A percentile compares a stretch with the other conserved stretches of the same genome.
Evolutionary conservation across 2,888 invertebrate genomes (phyloP).

Genomic region (Eilema caniola): DNA sequence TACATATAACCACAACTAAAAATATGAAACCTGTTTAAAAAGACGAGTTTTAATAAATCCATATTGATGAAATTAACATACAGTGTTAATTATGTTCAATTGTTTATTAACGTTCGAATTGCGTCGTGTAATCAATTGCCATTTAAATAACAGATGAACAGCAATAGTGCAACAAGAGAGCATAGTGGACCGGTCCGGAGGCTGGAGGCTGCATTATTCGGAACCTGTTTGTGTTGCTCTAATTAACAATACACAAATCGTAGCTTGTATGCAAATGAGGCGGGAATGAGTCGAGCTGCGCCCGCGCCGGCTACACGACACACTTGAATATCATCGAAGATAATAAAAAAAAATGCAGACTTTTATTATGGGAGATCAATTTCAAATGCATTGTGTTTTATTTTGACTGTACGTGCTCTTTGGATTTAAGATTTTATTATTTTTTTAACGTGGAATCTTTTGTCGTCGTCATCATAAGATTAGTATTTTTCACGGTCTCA

Average conservation of each 20-base stretch:
- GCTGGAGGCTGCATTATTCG: conserved; percentile 70
- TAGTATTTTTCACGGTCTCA: too few species aligned
- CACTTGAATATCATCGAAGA: conserved; percentile 59
- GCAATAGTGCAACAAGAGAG: conserved; percentile 81
- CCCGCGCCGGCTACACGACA: conserved; percentile 41
- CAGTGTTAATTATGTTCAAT: conserved; percentile 81
- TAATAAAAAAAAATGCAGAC: conserved; percentile 57
- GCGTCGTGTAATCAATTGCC: conserved; percentile 77
- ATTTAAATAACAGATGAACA: conserved; percentile 85
- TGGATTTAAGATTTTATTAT: not conserved
- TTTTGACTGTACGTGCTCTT: conserved; percentile 21
- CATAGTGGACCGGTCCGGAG: conserved; percentile 64
- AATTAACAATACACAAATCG: conserved; percentile 87
- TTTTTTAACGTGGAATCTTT: too few species aligned
- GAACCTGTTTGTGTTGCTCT: conserved; percentile 84
- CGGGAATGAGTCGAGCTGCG: conserved; percentile 55
- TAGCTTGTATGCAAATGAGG: conserved; percentile 85
- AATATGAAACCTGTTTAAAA: conserved; percentile 33
- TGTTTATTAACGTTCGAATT: conserved; percentile 72
- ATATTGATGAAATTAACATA: conserved; percentile 77
- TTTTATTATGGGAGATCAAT: conserved; percentile 62
- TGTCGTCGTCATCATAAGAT: too few species aligned
- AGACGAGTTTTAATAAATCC: conserved; percentile 60
- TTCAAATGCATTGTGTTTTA: conserved; percentile 12
- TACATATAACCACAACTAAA: conserved; percentile 30